phyloP scores from a whole-genome alignment of 2,113 vertebrate species.

The Aspiorhynchus laticeps region DNA sequence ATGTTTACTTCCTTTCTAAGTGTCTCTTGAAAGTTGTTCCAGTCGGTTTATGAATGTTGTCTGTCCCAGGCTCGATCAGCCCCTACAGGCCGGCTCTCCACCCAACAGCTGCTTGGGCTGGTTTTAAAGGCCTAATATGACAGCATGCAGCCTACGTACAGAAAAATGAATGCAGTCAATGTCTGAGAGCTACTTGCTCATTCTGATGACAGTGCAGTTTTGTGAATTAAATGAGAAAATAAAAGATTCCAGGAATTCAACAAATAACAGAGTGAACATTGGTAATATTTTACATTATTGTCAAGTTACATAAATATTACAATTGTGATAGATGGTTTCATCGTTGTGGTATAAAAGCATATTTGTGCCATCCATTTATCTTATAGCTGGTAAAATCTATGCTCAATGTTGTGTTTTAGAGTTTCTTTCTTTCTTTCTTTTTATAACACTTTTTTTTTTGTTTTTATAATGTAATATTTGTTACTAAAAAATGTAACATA shows the following conservation, averaged over 20 bases:
- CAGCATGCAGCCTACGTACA: background rate
- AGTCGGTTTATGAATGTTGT: slow-evolving; percentile 26
- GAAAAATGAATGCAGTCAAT: background rate
- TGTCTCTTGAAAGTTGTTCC: slow-evolving; percentile 25
- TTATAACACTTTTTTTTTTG: background rate
- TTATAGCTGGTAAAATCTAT: no score
- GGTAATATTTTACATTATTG: background rate
- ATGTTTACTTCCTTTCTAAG: slow-evolving; percentile 35
- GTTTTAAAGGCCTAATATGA: slow-evolving; percentile 54
- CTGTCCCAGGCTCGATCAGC: slow-evolving; percentile 30
- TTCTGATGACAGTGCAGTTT: background rate
- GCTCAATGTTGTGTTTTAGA: no score
- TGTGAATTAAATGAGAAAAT: background rate
- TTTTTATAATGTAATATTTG: no score
- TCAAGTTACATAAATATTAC: background rate
- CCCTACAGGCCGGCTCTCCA: slow-evolving; percentile 46
- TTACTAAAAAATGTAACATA: no score
- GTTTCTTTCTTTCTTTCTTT: background rate
- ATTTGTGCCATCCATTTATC: background rate
- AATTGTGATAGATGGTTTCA: background rate
- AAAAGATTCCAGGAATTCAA: background rate
- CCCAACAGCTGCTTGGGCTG: slow-evolving; percentile 69
- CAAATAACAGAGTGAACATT: background rate
- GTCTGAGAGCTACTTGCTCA: background rate
- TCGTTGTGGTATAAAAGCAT: background rate